Evolutionary conservation across 2,113 vertebrate species (phyloP).

Genomic region (Typhlomys cinereus): DNA sequence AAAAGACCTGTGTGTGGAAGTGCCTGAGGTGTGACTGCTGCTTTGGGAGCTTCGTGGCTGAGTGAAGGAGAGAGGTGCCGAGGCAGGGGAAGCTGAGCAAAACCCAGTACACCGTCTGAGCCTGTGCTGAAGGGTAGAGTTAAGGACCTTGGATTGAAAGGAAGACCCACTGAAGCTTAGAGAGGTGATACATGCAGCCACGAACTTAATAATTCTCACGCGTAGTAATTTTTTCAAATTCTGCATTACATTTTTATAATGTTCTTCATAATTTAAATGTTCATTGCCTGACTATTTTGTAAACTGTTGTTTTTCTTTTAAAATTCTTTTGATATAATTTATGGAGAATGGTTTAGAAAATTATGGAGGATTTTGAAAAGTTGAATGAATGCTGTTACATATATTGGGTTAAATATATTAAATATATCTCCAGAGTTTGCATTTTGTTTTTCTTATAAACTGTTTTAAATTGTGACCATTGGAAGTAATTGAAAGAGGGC

Average conservation of each 20-base stretch:
- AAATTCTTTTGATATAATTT: neutral
- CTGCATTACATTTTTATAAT: constrained; percentile 34
- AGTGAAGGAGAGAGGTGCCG: neutral
- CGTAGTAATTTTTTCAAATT: constrained; percentile 40
- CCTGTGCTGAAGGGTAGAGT: neutral
- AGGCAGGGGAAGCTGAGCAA: neutral
- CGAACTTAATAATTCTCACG: neutral
- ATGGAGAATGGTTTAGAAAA: constrained; percentile 7
- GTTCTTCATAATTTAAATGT: neutral
- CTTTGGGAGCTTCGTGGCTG: neutral
- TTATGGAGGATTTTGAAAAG: too few species aligned
- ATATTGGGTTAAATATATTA: constrained; percentile 21
- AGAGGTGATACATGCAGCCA: neutral
- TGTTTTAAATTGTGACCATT: constrained; percentile 38
- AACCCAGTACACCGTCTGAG: neutral
- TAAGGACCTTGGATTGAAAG: neutral
- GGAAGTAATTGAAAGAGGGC: constrained; percentile 35
- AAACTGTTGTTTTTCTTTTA: neutral
- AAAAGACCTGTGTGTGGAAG: neutral
- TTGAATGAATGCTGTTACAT: constrained; percentile 40
- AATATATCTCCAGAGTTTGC: neutral
- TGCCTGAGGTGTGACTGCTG: neutral
- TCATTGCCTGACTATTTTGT: constrained; percentile 3
- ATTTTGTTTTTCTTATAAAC: constrained; percentile 36
- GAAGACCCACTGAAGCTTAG: neutral